Evolutionary conservation across 1,140 invertebrate species (phyloP), one percentile per base, ranked within the genome.

Genomic region (Ylistrum balloti): DNA sequence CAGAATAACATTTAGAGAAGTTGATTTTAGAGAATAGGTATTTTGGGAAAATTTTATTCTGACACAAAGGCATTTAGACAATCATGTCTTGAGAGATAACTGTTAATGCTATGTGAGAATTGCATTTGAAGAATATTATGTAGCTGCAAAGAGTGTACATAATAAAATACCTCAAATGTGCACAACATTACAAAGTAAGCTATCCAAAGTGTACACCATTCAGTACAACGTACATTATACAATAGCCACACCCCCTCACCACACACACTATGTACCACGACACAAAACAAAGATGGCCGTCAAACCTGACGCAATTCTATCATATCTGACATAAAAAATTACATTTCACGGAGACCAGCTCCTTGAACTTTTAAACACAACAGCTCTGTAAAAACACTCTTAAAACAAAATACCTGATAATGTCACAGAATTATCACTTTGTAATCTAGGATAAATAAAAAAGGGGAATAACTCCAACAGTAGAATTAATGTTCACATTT

Each of bases 391-490:
- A 56, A 56, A 56, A 7, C 45, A 56, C 45, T 56, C 45, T 11
- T 56, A 56, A 56, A 56, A 56, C 45, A 56, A 56, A 56, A 56
- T 56, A 56, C 45, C 45, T 20, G 45, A 56, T 56, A 56, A 56
- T 20, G 15, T 56, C 45, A 7, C 45, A 56, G 45, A 56, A 56
- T 20, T 56, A 56, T 20, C 45, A 56, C 45, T 22, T 20, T 20
- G 9, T 56, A 56, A 20, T 56, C 45, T 22, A 20, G 45, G 45
- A 56, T 20, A 56, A 56, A 38, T 38, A 38, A 38, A 38, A 38
- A 38, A 20, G 45, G 45, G 45, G 7, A 22, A 56, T 7, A 56
- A 56, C 45, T 56, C 45, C 45, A 20, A 56, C 45, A 22, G 13
- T 56, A 56, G 45, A 56, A 56, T 22, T 2, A 56, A 20, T 56